phyloP scores from a whole-genome alignment of 35 echinoderm and acorn worm genomes.

The Apostichopus japonicus region DNA sequence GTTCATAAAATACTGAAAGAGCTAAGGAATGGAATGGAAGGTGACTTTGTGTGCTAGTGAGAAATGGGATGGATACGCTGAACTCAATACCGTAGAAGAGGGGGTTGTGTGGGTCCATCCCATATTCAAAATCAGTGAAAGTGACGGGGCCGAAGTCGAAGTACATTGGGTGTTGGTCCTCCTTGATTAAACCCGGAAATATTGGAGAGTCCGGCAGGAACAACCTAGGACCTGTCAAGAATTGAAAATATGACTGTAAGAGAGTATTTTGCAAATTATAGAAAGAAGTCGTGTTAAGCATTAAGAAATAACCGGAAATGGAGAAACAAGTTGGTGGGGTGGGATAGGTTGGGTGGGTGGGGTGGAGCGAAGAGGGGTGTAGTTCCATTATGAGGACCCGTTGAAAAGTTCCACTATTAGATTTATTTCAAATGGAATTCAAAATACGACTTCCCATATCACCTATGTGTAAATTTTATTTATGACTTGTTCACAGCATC shows the following conservation, averaged over 20 bases:
- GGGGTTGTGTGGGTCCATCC: neutral
- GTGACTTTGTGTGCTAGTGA: neutral
- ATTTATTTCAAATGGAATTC: neutral
- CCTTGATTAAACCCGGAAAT: neutral
- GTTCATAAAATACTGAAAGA: neutral
- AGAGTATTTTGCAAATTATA: too few relatives aligned
- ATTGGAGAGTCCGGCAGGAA: neutral
- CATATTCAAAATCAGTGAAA: neutral
- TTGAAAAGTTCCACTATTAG: neutral
- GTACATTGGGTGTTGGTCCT: slow-evolving; percentile 9
- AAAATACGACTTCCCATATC: too few relatives aligned
- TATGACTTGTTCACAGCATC: too few relatives aligned
- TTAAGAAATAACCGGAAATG: neutral
- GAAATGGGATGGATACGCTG: neutral
- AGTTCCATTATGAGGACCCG: neutral
- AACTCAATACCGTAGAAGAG: neutral
- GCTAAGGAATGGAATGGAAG: neutral
- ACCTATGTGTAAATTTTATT: too few relatives aligned
- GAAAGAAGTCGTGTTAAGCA: neutral
- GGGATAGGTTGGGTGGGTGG: too few relatives aligned
- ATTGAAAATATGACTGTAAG: neutral
- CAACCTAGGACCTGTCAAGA: neutral
- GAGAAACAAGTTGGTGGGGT: neutral
- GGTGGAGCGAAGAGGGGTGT: neutral
- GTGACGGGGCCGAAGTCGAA: neutral